Conservation (phyloP, 2,113 vertebrate species). For the Silurus meridionalis region DNA sequence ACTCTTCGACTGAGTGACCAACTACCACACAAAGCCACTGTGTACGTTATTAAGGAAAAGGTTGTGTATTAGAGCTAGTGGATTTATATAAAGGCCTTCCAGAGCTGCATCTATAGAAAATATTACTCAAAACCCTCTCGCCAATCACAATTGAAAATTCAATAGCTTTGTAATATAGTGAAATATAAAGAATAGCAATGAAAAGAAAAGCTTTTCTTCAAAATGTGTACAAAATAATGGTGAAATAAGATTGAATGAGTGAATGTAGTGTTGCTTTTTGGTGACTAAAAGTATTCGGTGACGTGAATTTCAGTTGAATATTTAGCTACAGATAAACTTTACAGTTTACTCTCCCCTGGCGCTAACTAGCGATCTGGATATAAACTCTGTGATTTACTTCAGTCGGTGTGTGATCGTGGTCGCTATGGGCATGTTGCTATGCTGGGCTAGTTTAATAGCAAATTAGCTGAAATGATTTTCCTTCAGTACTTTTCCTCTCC, state of each 20-base stretch:
- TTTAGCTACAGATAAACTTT: neutral
- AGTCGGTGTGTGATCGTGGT: neutral
- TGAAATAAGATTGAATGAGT: neutral
- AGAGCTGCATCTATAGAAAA: neutral
- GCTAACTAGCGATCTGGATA: neutral
- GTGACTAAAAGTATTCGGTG: neutral
- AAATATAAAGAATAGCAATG: neutral
- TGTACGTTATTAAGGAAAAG: neutral
- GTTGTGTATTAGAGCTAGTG: no score
- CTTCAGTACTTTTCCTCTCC: conserved; percentile 24
- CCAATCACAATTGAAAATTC: neutral
- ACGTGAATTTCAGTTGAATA: neutral
- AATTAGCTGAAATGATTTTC: conserved; percentile 1
- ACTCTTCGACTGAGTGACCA: no score
- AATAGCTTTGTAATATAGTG: neutral
- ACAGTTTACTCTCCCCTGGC: neutral
- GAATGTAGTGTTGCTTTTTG: neutral
- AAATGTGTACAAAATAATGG: neutral
- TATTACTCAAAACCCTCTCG: neutral
- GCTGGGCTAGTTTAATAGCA: neutral
- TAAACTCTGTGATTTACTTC: neutral
- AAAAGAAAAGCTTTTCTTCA: neutral
- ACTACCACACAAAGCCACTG: no score
- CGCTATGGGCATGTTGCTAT: neutral
- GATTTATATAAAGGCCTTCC: no score